Evolutionary conservation across 2,888 invertebrate genomes (phyloP), one percentile per base, ranked within the genome.

Genomic region (Ichneumoninae sp.): DNA sequence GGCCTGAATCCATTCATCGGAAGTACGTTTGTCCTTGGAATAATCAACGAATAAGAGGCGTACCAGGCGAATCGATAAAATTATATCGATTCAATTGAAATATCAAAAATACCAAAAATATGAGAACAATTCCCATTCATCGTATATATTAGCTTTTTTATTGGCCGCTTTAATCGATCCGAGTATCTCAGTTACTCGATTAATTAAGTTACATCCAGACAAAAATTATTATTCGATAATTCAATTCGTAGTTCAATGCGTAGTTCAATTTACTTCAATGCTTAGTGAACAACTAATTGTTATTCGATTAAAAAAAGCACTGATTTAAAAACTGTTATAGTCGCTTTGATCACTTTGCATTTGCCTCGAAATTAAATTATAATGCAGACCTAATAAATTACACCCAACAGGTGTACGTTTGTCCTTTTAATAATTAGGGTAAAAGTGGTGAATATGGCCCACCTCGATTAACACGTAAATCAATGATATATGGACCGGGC

Each of bases 331-430:
- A 40, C 26, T 2, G 26, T 26, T 26, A 26, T 26, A 3, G 1
- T 26, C 26, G 26, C 10, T 33, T 6, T 33, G 33, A 33, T 3
- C 19, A 13, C 19, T 33, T n/a, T 52, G 57, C 36, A 65, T 69
- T 70, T 36, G 19, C 40, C 7, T 63, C 26, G 22, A 26, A 30
- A 8, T 40, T 6, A 19, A 71, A 60, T 68, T 26, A 26, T 40
- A 68, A 66, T 57, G 40, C 84, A 97, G 98, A 97, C 92, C 94
- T 99, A 71, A 98, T 98, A 87, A 97, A 98, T 94, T 98, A 97
- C 94, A 98, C 98, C 0, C 99, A 99, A 94, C 98, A 99, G 0
- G 97, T 99, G 68, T 98, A 98, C 93, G 99, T 99, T 54, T 97
- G 97, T 52, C 40, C 71, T 52, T 69, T 69, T 44, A 33, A 47